Conservation (phyloP, 2,888 invertebrate species). For the Lathronympha strigana region DNA sequence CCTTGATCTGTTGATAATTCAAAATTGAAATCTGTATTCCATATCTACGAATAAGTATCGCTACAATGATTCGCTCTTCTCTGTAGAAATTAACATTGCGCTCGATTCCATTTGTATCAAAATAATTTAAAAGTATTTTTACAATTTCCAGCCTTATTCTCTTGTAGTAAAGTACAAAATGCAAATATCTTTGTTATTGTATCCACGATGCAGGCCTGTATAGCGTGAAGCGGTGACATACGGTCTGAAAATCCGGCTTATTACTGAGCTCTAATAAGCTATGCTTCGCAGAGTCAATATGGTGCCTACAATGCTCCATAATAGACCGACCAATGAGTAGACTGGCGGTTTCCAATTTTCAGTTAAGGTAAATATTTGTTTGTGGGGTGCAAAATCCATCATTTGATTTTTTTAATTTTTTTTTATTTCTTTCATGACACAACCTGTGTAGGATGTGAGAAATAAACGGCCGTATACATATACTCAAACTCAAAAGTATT, state of each 20-base stretch:
- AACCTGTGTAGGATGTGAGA: too few species aligned
- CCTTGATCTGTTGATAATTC: too few species aligned
- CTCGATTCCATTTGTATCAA: neutral
- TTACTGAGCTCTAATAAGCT: slow-evolving; percentile 33
- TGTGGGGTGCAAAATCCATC: too few species aligned
- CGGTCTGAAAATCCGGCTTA: slow-evolving; percentile 26
- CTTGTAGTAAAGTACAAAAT: neutral
- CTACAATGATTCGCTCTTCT: neutral
- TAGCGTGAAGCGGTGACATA: slow-evolving; percentile 14
- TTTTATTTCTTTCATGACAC: too few species aligned
- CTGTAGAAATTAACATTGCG: neutral
- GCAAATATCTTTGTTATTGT: neutral
- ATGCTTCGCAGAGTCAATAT: slow-evolving; percentile 30
- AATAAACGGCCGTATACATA: too few species aligned
- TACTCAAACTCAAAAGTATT: too few species aligned
- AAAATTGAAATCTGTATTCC: too few species aligned
- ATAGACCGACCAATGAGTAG: slow-evolving; percentile 1
- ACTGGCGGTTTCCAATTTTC: neutral
- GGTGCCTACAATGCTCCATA: slow-evolving; percentile 10
- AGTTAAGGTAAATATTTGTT: neutral
- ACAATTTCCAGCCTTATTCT: neutral
- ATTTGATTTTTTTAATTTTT: too few species aligned
- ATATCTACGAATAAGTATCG: neutral
- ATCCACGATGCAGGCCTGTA: neutral
- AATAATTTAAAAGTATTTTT: neutral